Evolutionary conservation across 1,140 invertebrate species (phyloP).

Genomic region (Drosophila athabasca): DNA sequence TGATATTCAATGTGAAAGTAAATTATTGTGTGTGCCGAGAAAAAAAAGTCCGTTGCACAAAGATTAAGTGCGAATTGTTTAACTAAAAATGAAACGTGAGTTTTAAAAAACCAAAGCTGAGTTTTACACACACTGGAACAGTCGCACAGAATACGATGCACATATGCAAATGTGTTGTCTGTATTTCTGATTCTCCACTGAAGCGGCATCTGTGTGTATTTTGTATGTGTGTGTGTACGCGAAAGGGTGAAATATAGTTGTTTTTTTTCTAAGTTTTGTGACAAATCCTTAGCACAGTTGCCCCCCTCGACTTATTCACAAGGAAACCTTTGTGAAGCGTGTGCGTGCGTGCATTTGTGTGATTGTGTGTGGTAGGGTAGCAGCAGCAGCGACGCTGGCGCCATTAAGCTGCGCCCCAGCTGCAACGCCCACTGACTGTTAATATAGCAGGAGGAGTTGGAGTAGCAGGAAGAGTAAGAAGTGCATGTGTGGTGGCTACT

Average conservation of each 20-base stretch:
- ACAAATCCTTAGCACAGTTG: conserved; percentile 41
- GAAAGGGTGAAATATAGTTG: conserved; percentile 48
- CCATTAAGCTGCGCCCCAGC: conserved; percentile 45
- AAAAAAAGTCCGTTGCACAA: conserved; percentile 3
- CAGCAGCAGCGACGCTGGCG: conserved; percentile 53
- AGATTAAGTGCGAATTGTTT: conserved; percentile 25
- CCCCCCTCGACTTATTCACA: conserved; percentile 33
- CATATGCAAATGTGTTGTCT: conserved; percentile 67
- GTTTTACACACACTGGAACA: conserved; percentile 26
- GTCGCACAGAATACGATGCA: conserved; percentile 17
- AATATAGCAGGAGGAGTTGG: background rate
- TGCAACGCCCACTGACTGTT: conserved; percentile 61
- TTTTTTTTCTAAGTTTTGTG: conserved; percentile 60
- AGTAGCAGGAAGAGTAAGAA: conserved; percentile 21
- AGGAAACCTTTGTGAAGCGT: conserved; percentile 19
- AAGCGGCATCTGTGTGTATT: background rate
- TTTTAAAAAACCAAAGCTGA: conserved; percentile 31
- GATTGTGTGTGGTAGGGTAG: conserved; percentile 36
- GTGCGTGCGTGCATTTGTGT: conserved; percentile 15
- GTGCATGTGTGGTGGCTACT: background rate
- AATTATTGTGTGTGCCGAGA: conserved; percentile 11
- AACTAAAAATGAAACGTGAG: conserved; percentile 49
- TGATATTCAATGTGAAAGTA: conserved; percentile 39
- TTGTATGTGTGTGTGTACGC: conserved; percentile 42
- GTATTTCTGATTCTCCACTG: conserved; percentile 21